These are phyloP conservation scores for Eubasilissa splendida DNA, from an alignment of 2,888 invertebrate species.

Conservation along the genomic window DNA sequence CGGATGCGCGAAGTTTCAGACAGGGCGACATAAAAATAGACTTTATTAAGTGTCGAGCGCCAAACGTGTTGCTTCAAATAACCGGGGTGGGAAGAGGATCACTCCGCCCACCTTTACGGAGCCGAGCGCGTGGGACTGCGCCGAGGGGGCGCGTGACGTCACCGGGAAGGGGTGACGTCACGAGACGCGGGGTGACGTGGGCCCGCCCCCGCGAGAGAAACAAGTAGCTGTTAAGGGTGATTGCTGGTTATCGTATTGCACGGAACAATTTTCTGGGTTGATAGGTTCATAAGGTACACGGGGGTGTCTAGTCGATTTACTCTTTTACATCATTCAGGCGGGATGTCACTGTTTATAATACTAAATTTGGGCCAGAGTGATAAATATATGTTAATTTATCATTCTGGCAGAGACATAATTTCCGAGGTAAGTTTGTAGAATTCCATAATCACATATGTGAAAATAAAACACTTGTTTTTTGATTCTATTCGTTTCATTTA, in stretches of 20 bases:
- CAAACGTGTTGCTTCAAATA: constrained; percentile 5
- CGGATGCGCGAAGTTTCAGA: neutral
- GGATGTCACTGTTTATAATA: too few relatives aligned
- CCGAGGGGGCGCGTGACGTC: neutral
- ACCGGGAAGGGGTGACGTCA: neutral
- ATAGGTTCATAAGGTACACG: too few relatives aligned
- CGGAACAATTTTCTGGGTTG: too few relatives aligned
- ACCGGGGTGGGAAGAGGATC: neutral
- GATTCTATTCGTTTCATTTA: too few relatives aligned
- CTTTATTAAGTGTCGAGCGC: neutral
- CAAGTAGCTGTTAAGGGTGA: constrained; percentile 9
- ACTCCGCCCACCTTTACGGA: constrained; percentile 28
- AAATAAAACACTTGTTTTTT: too few relatives aligned
- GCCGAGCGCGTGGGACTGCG: neutral
- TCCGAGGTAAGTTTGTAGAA: too few relatives aligned
- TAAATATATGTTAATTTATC: too few relatives aligned
- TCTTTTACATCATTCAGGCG: too few relatives aligned
- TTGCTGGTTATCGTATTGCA: neutral
- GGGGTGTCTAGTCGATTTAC: too few relatives aligned
- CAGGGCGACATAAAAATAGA: neutral
- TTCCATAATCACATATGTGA: too few relatives aligned
- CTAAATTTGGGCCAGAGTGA: too few relatives aligned
- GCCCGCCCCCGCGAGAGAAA: constrained; percentile 27
- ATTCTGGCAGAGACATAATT: too few relatives aligned
- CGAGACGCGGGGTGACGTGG: constrained; percentile 16